Evolutionary conservation across 2,797 vertebrate genomes (phyloP), one percentile per base, ranked within the genome.

Genomic region (Gila robusta): DNA sequence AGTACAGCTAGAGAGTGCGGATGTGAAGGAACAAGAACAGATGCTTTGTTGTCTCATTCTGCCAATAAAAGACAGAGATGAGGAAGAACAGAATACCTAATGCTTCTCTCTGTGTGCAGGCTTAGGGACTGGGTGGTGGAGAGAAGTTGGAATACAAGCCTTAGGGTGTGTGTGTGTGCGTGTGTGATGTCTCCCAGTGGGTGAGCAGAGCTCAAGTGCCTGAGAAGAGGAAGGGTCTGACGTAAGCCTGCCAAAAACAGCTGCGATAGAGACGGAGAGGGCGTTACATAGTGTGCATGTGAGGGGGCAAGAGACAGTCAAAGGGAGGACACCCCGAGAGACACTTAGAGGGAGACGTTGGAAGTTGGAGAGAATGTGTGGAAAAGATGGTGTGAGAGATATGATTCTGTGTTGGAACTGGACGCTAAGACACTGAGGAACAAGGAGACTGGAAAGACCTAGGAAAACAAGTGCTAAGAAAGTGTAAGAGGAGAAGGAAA

Each of bases 161-260:
- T 81, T 82, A 39, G 62, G 62, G 78, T 41, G 54, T 72, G 67
- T 47, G 56, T 71, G 79, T 79, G 78, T 81, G 26, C 64, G 84
- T 88, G 89, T 86, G 49, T 72, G 81, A 66, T 52, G 83, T 88
- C 88, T 91, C 87, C 90, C 89, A 87, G 90, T 89, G 91, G 91
- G 90, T 83, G 67, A 90, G 91, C 78, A 82, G 90, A 88, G 90
- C 88, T 85, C 88, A 88, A 94, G 91, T 91, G 93, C 93, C 94
- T 93, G 91, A 90, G 87, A 91, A 92, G 69, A 92, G 91, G 95
- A 94, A 91, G 93, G 92, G 90, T 91, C 92, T 93, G 94, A 94
- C 91, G 93, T 94, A 93, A 95, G 92, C 90, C 84, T 93, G 91
- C 91, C 94, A 89, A 92, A 94, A 96, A 95, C 95, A 96, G 95